Base-by-base conservation (phyloP, 2,888 invertebrate genomes). In the Netelia fuscicornis region DNA sequence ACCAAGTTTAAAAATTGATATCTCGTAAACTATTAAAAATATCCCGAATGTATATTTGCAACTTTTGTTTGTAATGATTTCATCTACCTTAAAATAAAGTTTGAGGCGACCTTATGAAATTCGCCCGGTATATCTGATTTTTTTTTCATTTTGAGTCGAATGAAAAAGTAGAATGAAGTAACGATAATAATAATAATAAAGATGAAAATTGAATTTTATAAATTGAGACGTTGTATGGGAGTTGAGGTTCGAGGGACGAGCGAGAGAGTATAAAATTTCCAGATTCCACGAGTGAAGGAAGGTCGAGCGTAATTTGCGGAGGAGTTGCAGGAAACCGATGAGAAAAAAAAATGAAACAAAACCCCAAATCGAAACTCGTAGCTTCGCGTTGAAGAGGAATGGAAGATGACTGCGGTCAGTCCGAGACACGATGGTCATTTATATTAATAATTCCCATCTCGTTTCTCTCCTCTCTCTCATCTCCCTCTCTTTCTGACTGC, bases 401-500 rank as follows among this genome's bases (percentile, higher is more conserved):
- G 44, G 44, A 77, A 58, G 13, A 44, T 54, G 56, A 56, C 25
- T 23, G 37, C 48, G 42, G 70, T 81, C 64, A 17, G 62, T 67
- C 54, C 17, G 52, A 67, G 77, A 83, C 62, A 37, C 37, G 70
- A 42, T 42, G 70, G 54, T 83, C 68, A 78, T 83, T 83, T 68
- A 17, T 83, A 79, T 75, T 71, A 72, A 83, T 79, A 65, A 79
- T 79, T 74, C 79, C 64, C 64, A n/a, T 44, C 56, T 79, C 70
- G 54, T 67, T 10, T 68, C 9, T 65, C 48, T 58, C 13, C 20
- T 17, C 44, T 42, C 13, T 58, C 42, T 64, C 71, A 20, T n/a
- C 13, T 65, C 30, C 30, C n/a, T 30, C 25, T 56, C 56, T 54
- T 11, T 64, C 10, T 23, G n/a, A 44, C 58, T 65, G 23, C 68